Evolutionary conservation across 1,140 invertebrate genomes (phyloP).

Genomic region (Drosophila nikananu): DNA sequence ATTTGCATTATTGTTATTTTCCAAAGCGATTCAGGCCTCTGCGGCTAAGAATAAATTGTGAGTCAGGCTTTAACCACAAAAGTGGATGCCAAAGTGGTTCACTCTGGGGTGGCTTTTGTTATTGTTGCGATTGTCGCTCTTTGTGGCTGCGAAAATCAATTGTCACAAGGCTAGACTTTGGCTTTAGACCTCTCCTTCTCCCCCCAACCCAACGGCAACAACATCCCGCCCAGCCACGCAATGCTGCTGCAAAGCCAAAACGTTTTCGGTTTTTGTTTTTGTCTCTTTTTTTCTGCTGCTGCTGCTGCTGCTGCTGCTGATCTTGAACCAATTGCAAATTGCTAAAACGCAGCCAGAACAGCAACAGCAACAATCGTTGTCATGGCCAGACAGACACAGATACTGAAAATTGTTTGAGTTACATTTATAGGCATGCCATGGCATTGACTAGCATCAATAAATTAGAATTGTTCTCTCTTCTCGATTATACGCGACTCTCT

Average conservation of each 20-base stretch:
- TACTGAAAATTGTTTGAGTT: conserved; percentile 51
- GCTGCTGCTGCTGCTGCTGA: conserved; percentile 49
- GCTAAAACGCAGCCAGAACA: conserved; percentile 58
- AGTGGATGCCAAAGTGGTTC: conserved; percentile 49
- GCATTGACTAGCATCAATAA: conserved; percentile 61
- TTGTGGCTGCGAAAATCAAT: conserved; percentile 58
- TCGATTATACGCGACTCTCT: conserved; percentile 8
- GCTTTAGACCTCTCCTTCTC: background rate
- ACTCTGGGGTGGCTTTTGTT: conserved; percentile 30
- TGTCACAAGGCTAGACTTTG: conserved; percentile 52
- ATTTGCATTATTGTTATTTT: conserved; percentile 36
- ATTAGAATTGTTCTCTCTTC: conserved; percentile 61
- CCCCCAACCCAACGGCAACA: background rate
- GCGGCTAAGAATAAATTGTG: conserved; percentile 59
- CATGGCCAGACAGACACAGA: conserved; percentile 61
- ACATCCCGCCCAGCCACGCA: conserved; percentile 27
- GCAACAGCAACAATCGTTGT: conserved; percentile 33
- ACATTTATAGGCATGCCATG: conserved; percentile 66
- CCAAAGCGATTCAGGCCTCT: conserved; percentile 27
- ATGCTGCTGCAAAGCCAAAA: conserved; percentile 43
- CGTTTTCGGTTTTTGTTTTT: conserved; percentile 19
- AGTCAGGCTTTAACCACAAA: conserved; percentile 53
- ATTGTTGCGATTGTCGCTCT: conserved; percentile 28
- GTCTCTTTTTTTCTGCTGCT: background rate
- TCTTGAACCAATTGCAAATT: conserved; percentile 82